Evolutionary conservation across 2,113 vertebrate species (phyloP).

Genomic region (Muntiacus muntjak): DNA sequence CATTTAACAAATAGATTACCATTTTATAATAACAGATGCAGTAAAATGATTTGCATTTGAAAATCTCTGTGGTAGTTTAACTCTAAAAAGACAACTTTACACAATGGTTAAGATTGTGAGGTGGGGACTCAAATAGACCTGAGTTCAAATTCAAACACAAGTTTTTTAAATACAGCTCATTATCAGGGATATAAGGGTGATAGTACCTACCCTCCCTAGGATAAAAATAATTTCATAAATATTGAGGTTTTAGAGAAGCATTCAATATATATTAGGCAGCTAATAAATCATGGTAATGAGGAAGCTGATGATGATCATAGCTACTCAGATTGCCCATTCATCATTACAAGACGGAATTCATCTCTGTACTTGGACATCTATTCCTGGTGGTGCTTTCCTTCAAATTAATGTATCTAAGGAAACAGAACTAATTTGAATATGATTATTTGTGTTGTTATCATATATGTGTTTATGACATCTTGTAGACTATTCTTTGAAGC

Average conservation of each 20-base stretch:
- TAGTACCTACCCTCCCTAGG: rapidly evolving
- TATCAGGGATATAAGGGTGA: not conserved
- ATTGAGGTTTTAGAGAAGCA: not conserved
- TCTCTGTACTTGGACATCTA: not conserved
- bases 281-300: not conserved
- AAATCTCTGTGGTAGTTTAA: not conserved
- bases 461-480: not conserved
- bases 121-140: not conserved
- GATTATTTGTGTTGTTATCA: slow-evolving; percentile 31
- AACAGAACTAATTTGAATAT: not conserved
- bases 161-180: not conserved
- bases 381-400: not conserved
- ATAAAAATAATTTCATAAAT: not conserved
- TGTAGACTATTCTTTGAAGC: not conserved
- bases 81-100: not conserved
- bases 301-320: rapidly evolving
- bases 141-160: not conserved
- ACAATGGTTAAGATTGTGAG: not conserved
- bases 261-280: not conserved
- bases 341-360: not conserved
- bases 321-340: not conserved
- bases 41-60: not conserved
- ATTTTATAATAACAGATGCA: not conserved
- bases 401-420: not conserved
- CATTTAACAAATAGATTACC: not conserved